These are phyloP conservation scores for Elachura formosa DNA, from an alignment of 2,113 vertebrate genomes.

Conservation along the genomic window DNA sequence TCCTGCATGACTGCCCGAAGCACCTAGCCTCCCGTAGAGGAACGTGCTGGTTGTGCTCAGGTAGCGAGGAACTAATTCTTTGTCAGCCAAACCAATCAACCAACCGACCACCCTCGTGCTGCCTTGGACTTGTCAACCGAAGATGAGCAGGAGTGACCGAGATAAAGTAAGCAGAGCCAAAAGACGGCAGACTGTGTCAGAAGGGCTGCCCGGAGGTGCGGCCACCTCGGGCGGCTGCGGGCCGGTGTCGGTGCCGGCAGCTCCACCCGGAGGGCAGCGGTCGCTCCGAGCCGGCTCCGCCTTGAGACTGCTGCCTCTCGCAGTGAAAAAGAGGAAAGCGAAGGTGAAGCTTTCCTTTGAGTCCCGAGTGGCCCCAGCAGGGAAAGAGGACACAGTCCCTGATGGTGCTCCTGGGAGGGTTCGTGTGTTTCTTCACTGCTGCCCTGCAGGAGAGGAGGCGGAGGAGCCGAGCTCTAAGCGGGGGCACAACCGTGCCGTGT, in stretches of 20 bases:
- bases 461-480: not conserved
- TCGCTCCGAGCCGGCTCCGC: not conserved
- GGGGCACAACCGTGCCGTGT: not conserved
- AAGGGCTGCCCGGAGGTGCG: not conserved
- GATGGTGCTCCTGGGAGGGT: not conserved
- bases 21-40: fast-evolving
- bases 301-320: not conserved
- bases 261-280: not conserved
- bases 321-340: not conserved
- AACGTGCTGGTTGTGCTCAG: fast-evolving
- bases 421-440: not conserved
- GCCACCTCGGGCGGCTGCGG: not conserved
- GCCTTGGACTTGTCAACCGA: not conserved
- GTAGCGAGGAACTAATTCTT: not conserved
- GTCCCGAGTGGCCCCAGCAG: not conserved
- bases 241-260: not conserved
- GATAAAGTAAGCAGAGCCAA: not conserved
- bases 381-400: not conserved
- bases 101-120: not conserved
- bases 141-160: not conserved
- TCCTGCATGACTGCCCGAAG: not conserved
- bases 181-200: not conserved
- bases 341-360: not conserved
- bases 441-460: not conserved
- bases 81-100: not conserved